Conservation (phyloP, 2,888 invertebrate genomes). For the Mystacides longicornis region DNA sequence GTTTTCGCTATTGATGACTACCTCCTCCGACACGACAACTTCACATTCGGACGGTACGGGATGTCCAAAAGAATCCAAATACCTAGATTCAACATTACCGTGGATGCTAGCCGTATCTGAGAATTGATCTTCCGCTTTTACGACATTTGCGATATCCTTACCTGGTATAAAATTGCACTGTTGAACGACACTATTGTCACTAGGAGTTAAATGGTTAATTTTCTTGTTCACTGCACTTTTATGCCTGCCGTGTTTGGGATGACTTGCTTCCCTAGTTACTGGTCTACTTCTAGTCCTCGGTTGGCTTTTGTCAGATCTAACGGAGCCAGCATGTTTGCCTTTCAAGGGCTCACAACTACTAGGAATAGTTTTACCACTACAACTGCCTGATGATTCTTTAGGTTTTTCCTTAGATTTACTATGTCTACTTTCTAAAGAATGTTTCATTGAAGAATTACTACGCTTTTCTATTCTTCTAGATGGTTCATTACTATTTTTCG, state of each 20-base stretch:
- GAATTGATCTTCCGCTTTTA: background rate
- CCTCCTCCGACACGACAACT: conserved; percentile 14
- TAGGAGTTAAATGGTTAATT: background rate
- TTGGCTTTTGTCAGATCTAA: background rate
- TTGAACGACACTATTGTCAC: background rate
- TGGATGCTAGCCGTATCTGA: background rate
- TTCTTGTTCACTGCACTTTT: background rate
- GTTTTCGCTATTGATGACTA: conserved; percentile 10
- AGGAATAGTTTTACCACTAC: background rate
- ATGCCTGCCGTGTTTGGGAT: background rate
- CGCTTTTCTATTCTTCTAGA: background rate
- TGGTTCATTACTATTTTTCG: background rate
- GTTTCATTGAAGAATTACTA: background rate
- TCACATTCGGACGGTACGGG: conserved; percentile 12
- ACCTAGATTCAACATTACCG: conserved; percentile 6
- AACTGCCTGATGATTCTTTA: background rate
- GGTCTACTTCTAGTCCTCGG: background rate
- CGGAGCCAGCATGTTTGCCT: background rate
- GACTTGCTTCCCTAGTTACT: background rate
- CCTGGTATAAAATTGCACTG: too few relatives aligned
- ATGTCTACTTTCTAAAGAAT: background rate
- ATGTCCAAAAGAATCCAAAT: conserved; percentile 11
- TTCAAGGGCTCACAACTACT: background rate
- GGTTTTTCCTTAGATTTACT: background rate
- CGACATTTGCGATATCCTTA: conserved; percentile 11